A percentile compares a stretch with the other conserved stretches of the same genome.
Conservation (phyloP, 2,797 vertebrate genomes). For the Tokudaia tokunoshimensis region DNA sequence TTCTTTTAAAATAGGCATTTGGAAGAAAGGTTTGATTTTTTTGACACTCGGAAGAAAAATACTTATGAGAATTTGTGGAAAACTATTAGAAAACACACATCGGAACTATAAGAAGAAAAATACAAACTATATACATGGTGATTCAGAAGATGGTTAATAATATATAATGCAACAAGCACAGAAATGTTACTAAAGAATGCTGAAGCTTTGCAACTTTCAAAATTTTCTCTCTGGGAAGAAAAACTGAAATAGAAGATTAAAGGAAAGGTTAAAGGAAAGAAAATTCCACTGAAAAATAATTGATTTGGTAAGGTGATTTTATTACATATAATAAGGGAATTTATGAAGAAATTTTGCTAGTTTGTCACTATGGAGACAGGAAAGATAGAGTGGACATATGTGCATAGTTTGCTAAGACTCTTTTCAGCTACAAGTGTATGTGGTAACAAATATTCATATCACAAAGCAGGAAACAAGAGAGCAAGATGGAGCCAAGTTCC, state of each 20-base stretch:
- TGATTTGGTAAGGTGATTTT: not conserved
- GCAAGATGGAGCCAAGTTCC: not conserved
- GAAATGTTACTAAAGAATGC: not conserved
- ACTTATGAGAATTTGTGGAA: not conserved
- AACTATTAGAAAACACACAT: not conserved
- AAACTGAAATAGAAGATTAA: not conserved
- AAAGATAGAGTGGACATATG: not conserved
- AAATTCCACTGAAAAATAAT: not conserved
- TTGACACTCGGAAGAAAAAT: constrained; percentile 23
- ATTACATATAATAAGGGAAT: not conserved
- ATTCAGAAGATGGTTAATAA: not conserved
- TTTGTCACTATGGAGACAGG: not conserved
- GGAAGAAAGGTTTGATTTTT: not conserved
- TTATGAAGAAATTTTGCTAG: not conserved
- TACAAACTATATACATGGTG: not conserved
- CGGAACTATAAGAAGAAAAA: not conserved
- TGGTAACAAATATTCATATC: not conserved
- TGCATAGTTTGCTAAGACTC: no score
- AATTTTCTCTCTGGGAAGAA: not conserved
- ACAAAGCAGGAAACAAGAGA: not conserved
- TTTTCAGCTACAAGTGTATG: not conserved
- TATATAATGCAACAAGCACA: not conserved
- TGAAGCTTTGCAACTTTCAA: not conserved
- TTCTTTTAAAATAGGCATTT: not conserved
- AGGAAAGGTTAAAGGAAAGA: not conserved